Evolutionary conservation across 2,888 invertebrate species (phyloP).

Genomic region (Boloria selene): DNA sequence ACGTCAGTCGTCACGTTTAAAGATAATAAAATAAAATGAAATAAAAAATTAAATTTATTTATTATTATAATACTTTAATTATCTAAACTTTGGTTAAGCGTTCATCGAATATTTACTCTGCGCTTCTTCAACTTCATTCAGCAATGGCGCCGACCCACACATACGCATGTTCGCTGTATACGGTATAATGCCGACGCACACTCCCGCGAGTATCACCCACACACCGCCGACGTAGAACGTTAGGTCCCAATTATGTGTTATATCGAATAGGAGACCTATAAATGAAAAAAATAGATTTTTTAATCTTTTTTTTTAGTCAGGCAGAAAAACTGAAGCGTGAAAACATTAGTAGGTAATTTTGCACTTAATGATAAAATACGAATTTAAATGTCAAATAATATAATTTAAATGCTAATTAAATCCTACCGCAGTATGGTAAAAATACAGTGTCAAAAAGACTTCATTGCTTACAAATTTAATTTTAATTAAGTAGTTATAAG

Average conservation of each 20-base stretch:
- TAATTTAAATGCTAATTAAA: too few relatives aligned
- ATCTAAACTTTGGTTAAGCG: slow-evolving; percentile 35
- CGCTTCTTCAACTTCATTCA: slow-evolving; percentile 57
- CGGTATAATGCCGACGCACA: slow-evolving; percentile 63
- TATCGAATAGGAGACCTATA: slow-evolving; percentile 66
- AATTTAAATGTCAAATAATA: too few relatives aligned
- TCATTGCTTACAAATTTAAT: too few relatives aligned
- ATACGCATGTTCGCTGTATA: slow-evolving; percentile 63
- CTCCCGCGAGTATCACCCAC: slow-evolving; percentile 65
- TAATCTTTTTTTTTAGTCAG: too few relatives aligned
- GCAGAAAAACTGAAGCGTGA: too few relatives aligned
- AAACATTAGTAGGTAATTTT: too few relatives aligned
- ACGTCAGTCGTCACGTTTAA: too few relatives aligned
- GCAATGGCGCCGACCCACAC: slow-evolving; percentile 62
- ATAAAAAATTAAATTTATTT: not conserved
- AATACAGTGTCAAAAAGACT: too few relatives aligned
- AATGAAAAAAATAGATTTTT: not conserved
- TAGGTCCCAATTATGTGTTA: slow-evolving; percentile 64
- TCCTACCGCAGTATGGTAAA: too few relatives aligned
- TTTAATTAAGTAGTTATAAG: too few relatives aligned
- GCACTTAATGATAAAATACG: too few relatives aligned
- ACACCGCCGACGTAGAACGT: slow-evolving; percentile 71
- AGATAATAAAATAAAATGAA: not conserved
- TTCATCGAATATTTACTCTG: slow-evolving; percentile 38
- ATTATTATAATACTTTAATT: not conserved